Evolutionary conservation across 2,888 invertebrate species (phyloP).

Genomic region (Ophion ellenae): DNA sequence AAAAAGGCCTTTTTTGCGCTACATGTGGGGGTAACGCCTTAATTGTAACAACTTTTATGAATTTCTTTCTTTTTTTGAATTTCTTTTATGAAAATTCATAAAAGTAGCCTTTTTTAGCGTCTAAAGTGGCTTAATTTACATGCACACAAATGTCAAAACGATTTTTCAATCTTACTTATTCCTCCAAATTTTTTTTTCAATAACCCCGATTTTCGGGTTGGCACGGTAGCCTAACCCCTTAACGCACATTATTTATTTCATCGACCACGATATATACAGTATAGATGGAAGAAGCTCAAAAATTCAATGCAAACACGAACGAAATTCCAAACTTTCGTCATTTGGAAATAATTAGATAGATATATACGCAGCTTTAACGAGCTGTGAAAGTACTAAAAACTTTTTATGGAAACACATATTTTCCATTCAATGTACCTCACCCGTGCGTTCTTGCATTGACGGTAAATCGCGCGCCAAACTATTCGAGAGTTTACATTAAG

Average conservation of each 20-base stretch:
- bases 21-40: no score
- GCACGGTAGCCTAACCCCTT: no score
- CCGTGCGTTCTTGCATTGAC: slow-evolving; percentile 19
- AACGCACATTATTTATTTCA: not conserved
- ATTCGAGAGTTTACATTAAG: slow-evolving; percentile 52
- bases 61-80: no score
- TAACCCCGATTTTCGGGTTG: no score
- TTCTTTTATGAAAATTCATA: no score
- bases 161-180: no score
- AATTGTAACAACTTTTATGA: no score
- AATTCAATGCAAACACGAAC: not conserved
- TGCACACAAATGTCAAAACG: no score
- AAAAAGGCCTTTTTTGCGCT: no score
- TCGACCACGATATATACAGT: not conserved
- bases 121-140: no score
- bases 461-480: slow-evolving; percentile 13
- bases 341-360: not conserved
- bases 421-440: slow-evolving; percentile 41
- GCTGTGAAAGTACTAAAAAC: slow-evolving; percentile 30
- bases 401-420: slow-evolving; percentile 42
- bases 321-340: not conserved
- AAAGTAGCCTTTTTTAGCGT: no score
- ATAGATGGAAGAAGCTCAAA: not conserved
- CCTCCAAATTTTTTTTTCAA: no score
- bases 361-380: not conserved